Evolutionary conservation across 2,113 vertebrate genomes (phyloP), one percentile per base, ranked within the genome.

Genomic region (Papio anubis): DNA sequence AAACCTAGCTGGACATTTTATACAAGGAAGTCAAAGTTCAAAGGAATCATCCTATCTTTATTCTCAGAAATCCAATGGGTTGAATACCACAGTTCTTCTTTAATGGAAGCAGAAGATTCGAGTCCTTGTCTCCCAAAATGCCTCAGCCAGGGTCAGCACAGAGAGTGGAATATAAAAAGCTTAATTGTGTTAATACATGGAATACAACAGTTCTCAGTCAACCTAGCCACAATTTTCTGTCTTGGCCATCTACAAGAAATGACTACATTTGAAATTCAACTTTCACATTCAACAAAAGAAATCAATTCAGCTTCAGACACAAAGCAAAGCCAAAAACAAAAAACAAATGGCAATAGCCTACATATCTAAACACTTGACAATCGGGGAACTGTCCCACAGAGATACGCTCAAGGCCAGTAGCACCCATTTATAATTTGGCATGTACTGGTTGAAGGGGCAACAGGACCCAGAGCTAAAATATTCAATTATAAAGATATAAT

Each of bases 181-280:
- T 79, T 90, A 52, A 59, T 25, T 8, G 64, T 32, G 66, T 89
- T 88, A 81, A 88, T 90, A 92, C 14, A 83, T 23, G 55, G 68
- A 90, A 88, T 14, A 61, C 70, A 75, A 76, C 3, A 72, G 43
- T 45, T 80, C n/a, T 95, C 87, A 72, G 48, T 82, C 88, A 90
- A 96, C 35, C 43, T 43, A 43, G 52, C 40, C 80, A 93, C 48
- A 87, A 57, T 85, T 80, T 86, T 92, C 85, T 96, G 43, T 48
- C 27, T 64, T 48, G 81, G 40, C 76, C 43, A 96, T 81, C 45
- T 90, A 13, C 68, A 95, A 96, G 64, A 90, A 94, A 96, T 87
- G 45, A 96, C 64, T 80, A 97, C n/a, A 95, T 92, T 90, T 52
- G 59, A 97, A 96, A 96, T 90, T 95, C 79, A 97, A 86, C 79